Evolutionary conservation across 2,797 vertebrate genomes (phyloP), one percentile per base, ranked within the genome.

Genomic region (Galaxias olidus): DNA sequence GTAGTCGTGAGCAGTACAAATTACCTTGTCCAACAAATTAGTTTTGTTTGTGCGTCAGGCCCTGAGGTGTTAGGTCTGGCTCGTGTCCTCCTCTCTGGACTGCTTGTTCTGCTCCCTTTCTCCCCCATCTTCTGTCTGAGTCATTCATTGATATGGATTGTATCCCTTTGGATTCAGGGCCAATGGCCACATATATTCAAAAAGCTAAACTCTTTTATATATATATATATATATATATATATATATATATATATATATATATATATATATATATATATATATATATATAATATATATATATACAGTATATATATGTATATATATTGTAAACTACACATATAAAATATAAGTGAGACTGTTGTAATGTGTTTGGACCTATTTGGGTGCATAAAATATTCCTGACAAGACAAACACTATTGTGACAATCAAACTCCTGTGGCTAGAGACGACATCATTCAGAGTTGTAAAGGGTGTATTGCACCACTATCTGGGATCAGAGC

Each of bases 1-100:
- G 84, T 83, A 81, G 84, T 83, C 86, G 83, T 78, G 78, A 82
- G 78, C 74, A 75, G 86, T 80, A 88, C 83, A 90, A 88, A 91
- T 88, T 74, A 88, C 82, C 86, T 81, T 81, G 79, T 80, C 74
- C 72, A 65, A 72, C 87, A 90, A 90, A 91, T 88, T 74, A 87
- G 80, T 79, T 86, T 63, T 80, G 79, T 85, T 90, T 86, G 69
- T 69, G 73, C 59, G 18, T 82, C 77, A 79, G 68, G 75, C 50
- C 82, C 83, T 74, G 69, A 81, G 86, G 82, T 82, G 47, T 43
- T 79, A 75, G 74, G 84, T 85, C 77, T 82, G 78, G 68, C 80
- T 80, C 82, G 68, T 64, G 47, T 12, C 49, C 13, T 62, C 66
- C 54, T 57, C 55, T 63, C 53, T 62, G 47, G 15, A 64, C 12